Percentiles rank a stretch among this genome's conserved stretches.
Evolutionary conservation across 2,888 invertebrate genomes (phyloP).

Genomic region (Drosophila mercatorum): DNA sequence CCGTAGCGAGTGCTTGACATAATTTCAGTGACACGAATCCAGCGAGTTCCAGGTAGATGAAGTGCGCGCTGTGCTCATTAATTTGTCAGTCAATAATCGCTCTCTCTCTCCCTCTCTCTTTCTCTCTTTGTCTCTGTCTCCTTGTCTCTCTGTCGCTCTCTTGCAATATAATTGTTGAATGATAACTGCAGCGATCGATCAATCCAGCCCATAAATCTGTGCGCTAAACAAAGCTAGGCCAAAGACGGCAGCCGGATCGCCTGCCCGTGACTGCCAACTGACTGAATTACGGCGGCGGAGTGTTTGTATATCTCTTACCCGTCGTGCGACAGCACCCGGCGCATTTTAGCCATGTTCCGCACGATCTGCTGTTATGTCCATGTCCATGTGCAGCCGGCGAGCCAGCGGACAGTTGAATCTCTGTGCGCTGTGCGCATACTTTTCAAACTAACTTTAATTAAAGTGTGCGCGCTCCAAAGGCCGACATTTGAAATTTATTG

Average conservation of each 20-base stretch:
- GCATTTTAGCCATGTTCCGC: conserved; percentile 51
- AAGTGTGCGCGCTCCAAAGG: conserved; percentile 78
- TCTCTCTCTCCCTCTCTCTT: conserved; percentile 11
- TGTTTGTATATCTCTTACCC: conserved; percentile 67
- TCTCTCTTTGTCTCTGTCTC: background rate
- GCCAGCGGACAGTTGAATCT: conserved; percentile 11
- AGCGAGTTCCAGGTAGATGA: conserved; percentile 30
- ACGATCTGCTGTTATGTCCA: conserved; percentile 54
- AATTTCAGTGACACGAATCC: conserved; percentile 65
- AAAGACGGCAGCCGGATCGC: conserved; percentile 26
- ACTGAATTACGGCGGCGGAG: conserved; percentile 62
- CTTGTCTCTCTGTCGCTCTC: conserved; percentile 7
- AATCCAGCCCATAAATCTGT: conserved; percentile 68
- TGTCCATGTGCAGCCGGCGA: conserved; percentile 40
- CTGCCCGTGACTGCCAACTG: conserved; percentile 43
- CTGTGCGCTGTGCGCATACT: conserved; percentile 33
- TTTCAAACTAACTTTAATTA: conserved; percentile 69
- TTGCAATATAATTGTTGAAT: conserved; percentile 76
- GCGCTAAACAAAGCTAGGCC: conserved; percentile 44
- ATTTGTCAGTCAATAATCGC: conserved; percentile 76
- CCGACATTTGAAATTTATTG: conserved; percentile 77
- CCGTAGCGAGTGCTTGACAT: conserved; percentile 75
- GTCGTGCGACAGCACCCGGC: conserved; percentile 12
- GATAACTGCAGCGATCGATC: conserved; percentile 75
- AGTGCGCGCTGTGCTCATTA: conserved; percentile 57